Percentiles rank a stretch among this genome's conserved stretches.
phyloP scores from a whole-genome alignment of 2,113 vertebrate species.

The Redunca redunca region DNA sequence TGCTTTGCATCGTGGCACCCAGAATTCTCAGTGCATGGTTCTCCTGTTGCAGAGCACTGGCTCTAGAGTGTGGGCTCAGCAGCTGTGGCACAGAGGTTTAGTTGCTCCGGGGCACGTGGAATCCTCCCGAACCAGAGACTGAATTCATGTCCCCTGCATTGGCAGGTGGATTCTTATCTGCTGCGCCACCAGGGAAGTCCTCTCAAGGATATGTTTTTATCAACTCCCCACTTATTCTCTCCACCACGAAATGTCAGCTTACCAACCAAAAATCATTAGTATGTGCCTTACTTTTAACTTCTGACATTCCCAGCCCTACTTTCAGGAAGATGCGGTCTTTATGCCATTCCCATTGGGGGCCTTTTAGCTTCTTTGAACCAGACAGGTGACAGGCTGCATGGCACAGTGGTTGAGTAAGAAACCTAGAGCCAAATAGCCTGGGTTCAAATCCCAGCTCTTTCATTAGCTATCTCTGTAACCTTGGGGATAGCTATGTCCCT shows the following conservation, averaged over 20 bases:
- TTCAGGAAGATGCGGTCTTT: background rate
- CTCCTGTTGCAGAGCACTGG: background rate
- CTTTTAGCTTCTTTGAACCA: background rate
- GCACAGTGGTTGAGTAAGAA: background rate
- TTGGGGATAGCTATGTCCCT: background rate
- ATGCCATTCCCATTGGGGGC: background rate
- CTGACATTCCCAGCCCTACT: background rate
- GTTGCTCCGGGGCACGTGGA: background rate
- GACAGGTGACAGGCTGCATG: background rate
- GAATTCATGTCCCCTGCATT: background rate
- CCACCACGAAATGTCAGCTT: background rate
- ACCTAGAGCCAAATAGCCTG: background rate
- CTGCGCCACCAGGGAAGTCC: background rate
- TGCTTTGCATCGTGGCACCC: background rate
- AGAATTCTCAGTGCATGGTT: background rate
- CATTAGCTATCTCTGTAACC: background rate
- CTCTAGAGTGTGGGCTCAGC: background rate
- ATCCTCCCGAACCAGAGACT: background rate
- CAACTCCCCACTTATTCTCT: background rate
- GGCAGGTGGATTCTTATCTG: background rate
- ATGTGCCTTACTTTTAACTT: background rate
- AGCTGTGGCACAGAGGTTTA: background rate
- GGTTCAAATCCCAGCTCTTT: background rate
- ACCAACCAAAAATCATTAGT: background rate
- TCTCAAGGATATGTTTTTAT: background rate